phyloP scores from a whole-genome alignment of 1,140 invertebrate genomes.

The Leptonema lineaticorne region DNA sequence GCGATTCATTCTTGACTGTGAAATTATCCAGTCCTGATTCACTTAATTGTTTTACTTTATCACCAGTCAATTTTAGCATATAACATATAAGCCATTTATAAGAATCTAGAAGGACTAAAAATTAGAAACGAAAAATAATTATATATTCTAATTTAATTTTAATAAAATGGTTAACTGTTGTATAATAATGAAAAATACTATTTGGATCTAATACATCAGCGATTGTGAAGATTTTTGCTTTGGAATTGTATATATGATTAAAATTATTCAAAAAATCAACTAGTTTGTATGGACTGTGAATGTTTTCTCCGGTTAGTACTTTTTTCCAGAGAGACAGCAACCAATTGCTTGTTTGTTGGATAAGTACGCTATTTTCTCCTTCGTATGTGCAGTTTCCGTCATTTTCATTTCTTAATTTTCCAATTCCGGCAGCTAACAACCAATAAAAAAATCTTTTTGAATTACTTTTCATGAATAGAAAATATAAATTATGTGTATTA shows the following conservation, averaged over 20 bases:
- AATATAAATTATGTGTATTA: not conserved
- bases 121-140: not conserved
- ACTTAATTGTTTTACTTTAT: slow-evolving; percentile 55
- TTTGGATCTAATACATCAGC: slow-evolving; percentile 59
- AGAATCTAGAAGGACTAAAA: slow-evolving; percentile 62
- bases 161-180: not conserved
- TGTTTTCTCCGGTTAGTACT: slow-evolving; percentile 47
- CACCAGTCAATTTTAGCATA: slow-evolving; percentile 64
- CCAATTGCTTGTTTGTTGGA: slow-evolving; percentile 85
- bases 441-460: not conserved
- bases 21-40: slow-evolving; percentile 62
- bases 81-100: slow-evolving; percentile 77
- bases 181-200: slow-evolving; percentile 46
- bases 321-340: slow-evolving; percentile 60
- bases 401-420: slow-evolving; percentile 75
- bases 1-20: slow-evolving; percentile 69
- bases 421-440: slow-evolving; percentile 64
- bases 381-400: slow-evolving; percentile 88
- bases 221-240: slow-evolving; percentile 46
- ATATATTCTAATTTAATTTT: not conserved
- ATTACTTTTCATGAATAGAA: not conserved
- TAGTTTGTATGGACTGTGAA: slow-evolving; percentile 64
- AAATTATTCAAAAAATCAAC: slow-evolving; percentile 61
- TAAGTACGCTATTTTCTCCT: slow-evolving; percentile 84
- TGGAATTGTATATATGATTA: slow-evolving; percentile 49